Base-by-base conservation (phyloP, 2,888 invertebrate species). In the Tenthredo distinguenda region DNA sequence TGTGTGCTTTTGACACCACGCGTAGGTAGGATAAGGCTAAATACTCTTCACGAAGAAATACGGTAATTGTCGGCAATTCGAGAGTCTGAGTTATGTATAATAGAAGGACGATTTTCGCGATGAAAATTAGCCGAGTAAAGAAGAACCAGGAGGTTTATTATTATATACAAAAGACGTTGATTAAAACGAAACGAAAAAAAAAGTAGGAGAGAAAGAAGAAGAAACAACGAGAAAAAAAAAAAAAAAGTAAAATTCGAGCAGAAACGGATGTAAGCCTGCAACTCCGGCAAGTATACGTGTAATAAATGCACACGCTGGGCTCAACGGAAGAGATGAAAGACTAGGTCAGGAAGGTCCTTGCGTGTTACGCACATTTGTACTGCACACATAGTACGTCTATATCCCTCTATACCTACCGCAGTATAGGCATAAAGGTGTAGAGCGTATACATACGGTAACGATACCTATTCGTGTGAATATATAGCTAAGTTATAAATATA, bases 261-360 rank as follows among this genome's bases (percentile, higher is more conserved):
- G 40, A 81, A 58, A 81, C 81, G 81, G 81, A 81, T 50, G 62
- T 62, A 40, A 40, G 74, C 18, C 47, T 62, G 40, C 37, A 15
- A 40, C 62, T 43, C 21, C 72, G 12, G 9, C 10, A 34, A 7
- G 40, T 40, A 15, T 26, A 18, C 43, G n/a, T 40, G 50, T 62
- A 81, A 81, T 62, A 62, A 81, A 58, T 81, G 62, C 81, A 10
- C 26, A 37, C 21, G 62, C 79, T 62, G 81, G 40, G 81, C 58
- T 37, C 81, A 81, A 81, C 81, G 81, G 62, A 81, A 81, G 58
- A 68, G 71, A 83, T 65, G 83, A 83, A 83, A 47, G 83, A 83
- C 83, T 83, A 83, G 83, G 83, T 83, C 83, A 83, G 83, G 83
- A 83, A 81, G 62, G 81, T 71, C 83, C 83, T 83, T 68, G 68